Conservation (phyloP, 2,797 vertebrate genomes). For the Bothrops alternatus region DNA sequence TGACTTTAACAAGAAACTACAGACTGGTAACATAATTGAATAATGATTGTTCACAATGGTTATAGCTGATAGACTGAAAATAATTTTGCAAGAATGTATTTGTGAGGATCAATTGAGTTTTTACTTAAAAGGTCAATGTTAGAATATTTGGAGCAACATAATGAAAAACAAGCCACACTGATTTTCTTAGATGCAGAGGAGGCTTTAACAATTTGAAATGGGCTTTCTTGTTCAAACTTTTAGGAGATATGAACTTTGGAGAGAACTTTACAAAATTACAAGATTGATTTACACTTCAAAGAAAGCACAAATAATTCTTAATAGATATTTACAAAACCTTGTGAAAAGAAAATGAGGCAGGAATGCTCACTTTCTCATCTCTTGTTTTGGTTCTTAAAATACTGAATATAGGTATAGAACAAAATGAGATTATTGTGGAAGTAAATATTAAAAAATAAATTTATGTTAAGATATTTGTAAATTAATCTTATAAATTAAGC, state of each 20-base stretch:
- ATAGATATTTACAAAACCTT: background rate
- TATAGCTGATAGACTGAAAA: background rate
- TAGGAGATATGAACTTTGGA: background rate
- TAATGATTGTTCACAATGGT: background rate
- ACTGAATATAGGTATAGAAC: background rate
- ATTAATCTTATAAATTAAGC: background rate
- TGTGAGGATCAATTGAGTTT: background rate
- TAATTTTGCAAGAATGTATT: background rate
- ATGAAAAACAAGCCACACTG: background rate
- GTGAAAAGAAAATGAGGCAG: background rate
- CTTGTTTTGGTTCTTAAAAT: background rate
- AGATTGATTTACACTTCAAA: background rate
- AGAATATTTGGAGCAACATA: background rate
- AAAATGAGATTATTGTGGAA: background rate
- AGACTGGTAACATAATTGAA: background rate
- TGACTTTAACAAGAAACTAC: background rate
- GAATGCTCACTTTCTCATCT: background rate
- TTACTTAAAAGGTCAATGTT: background rate
- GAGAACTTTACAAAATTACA: background rate
- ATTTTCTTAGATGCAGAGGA: background rate
- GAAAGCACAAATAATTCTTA: background rate
- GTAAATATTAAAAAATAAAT: background rate
- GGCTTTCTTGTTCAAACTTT: background rate
- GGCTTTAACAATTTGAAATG: background rate
- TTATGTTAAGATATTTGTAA: background rate